Base-by-base conservation (phyloP, 2,797 vertebrate genomes). In the Enteromius viviparus region DNA sequence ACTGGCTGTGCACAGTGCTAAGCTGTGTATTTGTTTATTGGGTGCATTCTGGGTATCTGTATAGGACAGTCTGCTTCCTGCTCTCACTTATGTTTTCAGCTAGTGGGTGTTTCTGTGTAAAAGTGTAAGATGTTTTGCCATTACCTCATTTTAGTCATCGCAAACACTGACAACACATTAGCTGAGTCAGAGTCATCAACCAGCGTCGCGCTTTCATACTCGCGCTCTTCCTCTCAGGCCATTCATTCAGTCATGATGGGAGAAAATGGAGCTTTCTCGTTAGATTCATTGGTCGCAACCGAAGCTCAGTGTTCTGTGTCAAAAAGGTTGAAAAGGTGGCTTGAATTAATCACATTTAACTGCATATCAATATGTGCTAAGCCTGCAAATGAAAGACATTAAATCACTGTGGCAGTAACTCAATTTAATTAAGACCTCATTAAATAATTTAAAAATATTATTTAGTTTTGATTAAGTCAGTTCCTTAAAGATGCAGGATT, bases 101-200 rank as follows among this genome's bases (percentile, higher is more conserved):
- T 40, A 49, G 29, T 32, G 29, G 68, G 45, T 49, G 21, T 68
- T 9, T 78, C 12, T 78, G 45, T 51, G 21, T 64, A 21, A 64
- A 47, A 21, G 17, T 12, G 10, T 9, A 62, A 12, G 32, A 42
- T 21, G n/a, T 34, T 70, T 55, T 11, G 8, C 15, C 23, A 19
- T 68, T 49, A 53, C 14, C 32, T 53, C 0, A 26, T 40, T 80
- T 70, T 29, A 69, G 9, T 21, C 49, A 55, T 70, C 3, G 17
- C 77, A 79, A 70, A 80, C 34, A 58, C 23, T 58, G 47, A 70
- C 47, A 26, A 17, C 49, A 21, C 49, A 51, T 49, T 66, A 49
- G 42, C 29, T 65, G 42, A 78, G 62, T 51, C 60, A 70, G 34
- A 37, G 21, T 32, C 68, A 47, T 72, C 74, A n/a, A 2, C 26